Evolutionary conservation across 2,797 vertebrate species (phyloP).

Genomic region (Lophius americanus): DNA sequence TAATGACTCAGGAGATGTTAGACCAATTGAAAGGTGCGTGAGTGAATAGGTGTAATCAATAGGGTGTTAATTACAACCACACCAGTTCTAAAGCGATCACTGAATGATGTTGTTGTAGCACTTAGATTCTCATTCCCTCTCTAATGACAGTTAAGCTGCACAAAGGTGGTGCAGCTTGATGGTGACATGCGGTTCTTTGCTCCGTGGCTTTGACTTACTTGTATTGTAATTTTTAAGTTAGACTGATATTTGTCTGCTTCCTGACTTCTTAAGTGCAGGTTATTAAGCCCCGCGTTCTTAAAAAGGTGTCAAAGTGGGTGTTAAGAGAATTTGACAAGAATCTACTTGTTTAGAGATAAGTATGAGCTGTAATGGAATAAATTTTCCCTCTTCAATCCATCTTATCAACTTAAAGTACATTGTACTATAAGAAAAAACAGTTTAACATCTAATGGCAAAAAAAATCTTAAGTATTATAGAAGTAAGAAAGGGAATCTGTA

Average conservation of each 20-base stretch:
- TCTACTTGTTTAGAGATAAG: background rate
- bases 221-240: background rate
- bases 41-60: slow-evolving; percentile 23
- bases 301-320: background rate
- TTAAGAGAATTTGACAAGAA: background rate
- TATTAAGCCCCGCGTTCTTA: background rate
- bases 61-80: slow-evolving; percentile 18
- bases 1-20: slow-evolving; percentile 1
- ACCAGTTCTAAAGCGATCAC: background rate
- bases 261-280: background rate
- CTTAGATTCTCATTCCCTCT: slow-evolving; percentile 25
- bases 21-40: slow-evolving; percentile 1
- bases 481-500: background rate
- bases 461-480: background rate
- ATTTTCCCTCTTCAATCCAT: too few species aligned
- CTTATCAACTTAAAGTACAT: too few species aligned
- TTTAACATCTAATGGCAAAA: background rate
- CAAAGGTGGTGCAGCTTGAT: background rate
- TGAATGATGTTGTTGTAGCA: slow-evolving; percentile 14
- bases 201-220: background rate
- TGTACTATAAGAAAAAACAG: background rate
- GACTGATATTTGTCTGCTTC: background rate
- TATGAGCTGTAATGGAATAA: background rate
- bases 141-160: slow-evolving; percentile 12
- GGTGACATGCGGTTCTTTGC: background rate